Evolutionary conservation across 2,888 invertebrate species (phyloP), one percentile per base, ranked within the genome.

Genomic region (Polydrusus pterygomalis): DNA sequence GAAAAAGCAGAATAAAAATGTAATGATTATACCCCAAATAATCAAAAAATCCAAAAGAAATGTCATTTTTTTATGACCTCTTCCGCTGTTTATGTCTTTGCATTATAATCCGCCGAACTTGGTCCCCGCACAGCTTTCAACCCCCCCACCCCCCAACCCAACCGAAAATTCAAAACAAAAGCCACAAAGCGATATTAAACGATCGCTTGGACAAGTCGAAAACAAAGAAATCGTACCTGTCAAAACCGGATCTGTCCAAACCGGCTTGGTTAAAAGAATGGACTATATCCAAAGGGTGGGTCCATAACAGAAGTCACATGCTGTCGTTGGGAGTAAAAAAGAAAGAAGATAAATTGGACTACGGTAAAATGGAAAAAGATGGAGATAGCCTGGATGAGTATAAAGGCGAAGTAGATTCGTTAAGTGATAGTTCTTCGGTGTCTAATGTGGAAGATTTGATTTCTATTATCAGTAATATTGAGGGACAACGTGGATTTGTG

Each of bases 241-340:
- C 20, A 17, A 69, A 69, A 54, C 54, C 40, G 6, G 74, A 74
- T 18, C 9, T 34, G 68, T 70, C 72, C 9, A 72, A 75, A 62
- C 86, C 87, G 0, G 87, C 86, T 75, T 88, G 88, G 88, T 76
- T 87, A 54, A 87, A 87, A 73, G 87, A 88, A 78, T 88, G 88
- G 88, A 88, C 88, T 0, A 87, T 88, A n/a, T 87, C 87, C 71
- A 88, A 88, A 77, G 88, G 87, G 1, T 88, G 88, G 88, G 85
- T 87, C 74, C 87, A 87, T 74, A 87, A 87, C 77, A 81, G 86
- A 64, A 85, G 85, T 10, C 87, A 87, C 80, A 80, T 87, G 77
- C 78, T 87, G 17, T 82, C 82, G 47, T 71, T 70, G 25, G 58
- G 58, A 20, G 30, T 38, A 15, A 56, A 49, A 67, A 68, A 60